phyloP scores from a whole-genome alignment of 1,140 invertebrate species.

The Drosophila oshimai region DNA sequence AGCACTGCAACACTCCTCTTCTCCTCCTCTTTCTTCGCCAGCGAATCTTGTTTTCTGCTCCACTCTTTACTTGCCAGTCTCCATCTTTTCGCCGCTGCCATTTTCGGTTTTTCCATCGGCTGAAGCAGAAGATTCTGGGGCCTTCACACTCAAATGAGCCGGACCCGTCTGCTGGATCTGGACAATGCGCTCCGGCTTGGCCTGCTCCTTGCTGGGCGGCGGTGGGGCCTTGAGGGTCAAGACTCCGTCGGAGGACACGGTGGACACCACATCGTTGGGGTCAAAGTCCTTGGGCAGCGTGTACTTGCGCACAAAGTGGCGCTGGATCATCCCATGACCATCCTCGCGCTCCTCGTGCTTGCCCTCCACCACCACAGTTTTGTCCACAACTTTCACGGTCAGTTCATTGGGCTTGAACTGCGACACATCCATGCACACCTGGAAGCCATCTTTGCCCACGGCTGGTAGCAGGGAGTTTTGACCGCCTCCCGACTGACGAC shows the following conservation, averaged over 20 bases:
- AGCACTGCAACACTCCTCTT: conserved; percentile 39
- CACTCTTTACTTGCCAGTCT: conserved; percentile 56
- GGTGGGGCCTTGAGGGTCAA: conserved; percentile 87
- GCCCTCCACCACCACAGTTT: conserved; percentile 87
- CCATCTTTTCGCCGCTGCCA: conserved; percentile 64
- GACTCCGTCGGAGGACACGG: conserved; percentile 89
- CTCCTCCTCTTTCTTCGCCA: conserved; percentile 29
- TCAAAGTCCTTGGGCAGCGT: conserved; percentile 88
- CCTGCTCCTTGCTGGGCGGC: conserved; percentile 72
- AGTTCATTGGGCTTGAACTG: conserved; percentile 94
- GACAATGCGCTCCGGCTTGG: conserved; percentile 82
- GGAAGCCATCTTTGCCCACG: conserved; percentile 85
- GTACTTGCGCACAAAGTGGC: conserved; percentile 89
- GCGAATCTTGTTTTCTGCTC: conserved; percentile 3
- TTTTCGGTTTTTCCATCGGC: conserved; percentile 56
- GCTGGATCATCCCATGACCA: conserved; percentile 88
- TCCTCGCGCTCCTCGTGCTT: conserved; percentile 91
- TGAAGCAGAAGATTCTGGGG: conserved; percentile 27
- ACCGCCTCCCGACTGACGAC: conserved; percentile 12
- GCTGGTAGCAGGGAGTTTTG: conserved; percentile 49
- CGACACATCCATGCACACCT: conserved; percentile 91
- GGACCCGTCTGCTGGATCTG: conserved; percentile 83
- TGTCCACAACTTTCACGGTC: conserved; percentile 90
- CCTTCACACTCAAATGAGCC: conserved; percentile 76
- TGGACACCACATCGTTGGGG: conserved; percentile 86